phyloP scores from a whole-genome alignment of 1,140 invertebrate species.

The Vanessa tameamea region DNA sequence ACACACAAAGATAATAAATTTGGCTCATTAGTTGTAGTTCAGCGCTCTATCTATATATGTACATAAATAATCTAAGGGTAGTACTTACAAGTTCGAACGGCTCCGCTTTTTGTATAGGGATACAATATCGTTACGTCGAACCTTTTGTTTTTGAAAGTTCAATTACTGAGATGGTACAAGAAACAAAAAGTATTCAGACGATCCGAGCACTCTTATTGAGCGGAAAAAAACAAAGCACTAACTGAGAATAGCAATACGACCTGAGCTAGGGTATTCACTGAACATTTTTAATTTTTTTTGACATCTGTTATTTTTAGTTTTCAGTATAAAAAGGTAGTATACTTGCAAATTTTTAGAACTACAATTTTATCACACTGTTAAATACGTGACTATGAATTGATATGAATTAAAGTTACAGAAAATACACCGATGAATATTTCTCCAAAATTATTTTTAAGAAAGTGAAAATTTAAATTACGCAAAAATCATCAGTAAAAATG shows the following conservation, averaged over 20 bases:
- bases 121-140: conserved; percentile 30
- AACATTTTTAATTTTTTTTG: background rate
- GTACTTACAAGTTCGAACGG: background rate
- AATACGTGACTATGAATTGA: too few species aligned
- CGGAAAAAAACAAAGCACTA: conserved; percentile 44
- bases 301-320: background rate
- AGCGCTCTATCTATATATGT: too few species aligned
- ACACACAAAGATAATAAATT: too few species aligned
- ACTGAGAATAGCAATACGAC: conserved; percentile 35
- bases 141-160: conserved; percentile 40
- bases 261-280: conserved; percentile 36
- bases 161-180: conserved; percentile 45
- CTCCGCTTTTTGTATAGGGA: background rate
- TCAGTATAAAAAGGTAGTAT: too few species aligned
- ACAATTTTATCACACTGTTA: too few species aligned
- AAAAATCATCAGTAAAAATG: conserved; percentile 28
- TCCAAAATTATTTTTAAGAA: conserved; percentile 16
- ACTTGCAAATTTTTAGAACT: too few species aligned
- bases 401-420: too few species aligned
- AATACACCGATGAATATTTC: background rate
- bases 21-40: too few species aligned
- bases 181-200: conserved; percentile 41
- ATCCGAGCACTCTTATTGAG: conserved; percentile 42
- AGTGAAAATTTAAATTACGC: conserved; percentile 29
- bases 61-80: background rate